Conservation (phyloP, 2,113 vertebrate genomes). For the Thryonomys swinderianus region DNA sequence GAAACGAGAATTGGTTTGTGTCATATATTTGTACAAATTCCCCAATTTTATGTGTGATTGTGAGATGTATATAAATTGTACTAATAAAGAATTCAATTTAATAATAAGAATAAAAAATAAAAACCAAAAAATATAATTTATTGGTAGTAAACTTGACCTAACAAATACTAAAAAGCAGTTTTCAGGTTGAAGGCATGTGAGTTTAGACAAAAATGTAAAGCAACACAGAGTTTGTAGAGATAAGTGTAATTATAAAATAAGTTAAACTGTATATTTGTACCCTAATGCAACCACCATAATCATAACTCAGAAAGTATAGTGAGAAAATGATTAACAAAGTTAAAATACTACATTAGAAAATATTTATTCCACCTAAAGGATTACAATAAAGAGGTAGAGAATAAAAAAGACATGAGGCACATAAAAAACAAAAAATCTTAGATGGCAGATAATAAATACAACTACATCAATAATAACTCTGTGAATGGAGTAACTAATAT, state of each 20-base stretch:
- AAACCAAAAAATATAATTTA: neutral
- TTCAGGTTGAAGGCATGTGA: neutral
- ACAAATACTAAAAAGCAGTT: neutral
- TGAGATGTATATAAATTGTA: too few species aligned
- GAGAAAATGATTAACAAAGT: neutral
- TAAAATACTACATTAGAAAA: constrained; percentile 17
- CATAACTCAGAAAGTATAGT: neutral
- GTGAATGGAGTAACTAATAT: neutral
- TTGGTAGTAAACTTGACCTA: neutral
- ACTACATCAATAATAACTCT: neutral
- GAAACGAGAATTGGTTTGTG: too few species aligned
- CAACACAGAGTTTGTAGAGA: neutral
- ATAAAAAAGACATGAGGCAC: neutral
- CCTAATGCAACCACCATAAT: neutral
- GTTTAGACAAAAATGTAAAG: neutral
- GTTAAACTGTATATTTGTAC: neutral
- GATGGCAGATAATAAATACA: neutral
- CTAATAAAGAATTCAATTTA: too few species aligned
- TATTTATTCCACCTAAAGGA: neutral
- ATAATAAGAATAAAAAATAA: too few species aligned
- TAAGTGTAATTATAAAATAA: neutral
- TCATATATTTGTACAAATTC: too few species aligned
- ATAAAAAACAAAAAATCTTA: neutral
- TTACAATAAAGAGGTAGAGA: neutral
- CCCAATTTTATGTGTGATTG: too few species aligned